phyloP scores from a whole-genome alignment of 1,140 invertebrate genomes.

The Tetramorium parvispinum region DNA sequence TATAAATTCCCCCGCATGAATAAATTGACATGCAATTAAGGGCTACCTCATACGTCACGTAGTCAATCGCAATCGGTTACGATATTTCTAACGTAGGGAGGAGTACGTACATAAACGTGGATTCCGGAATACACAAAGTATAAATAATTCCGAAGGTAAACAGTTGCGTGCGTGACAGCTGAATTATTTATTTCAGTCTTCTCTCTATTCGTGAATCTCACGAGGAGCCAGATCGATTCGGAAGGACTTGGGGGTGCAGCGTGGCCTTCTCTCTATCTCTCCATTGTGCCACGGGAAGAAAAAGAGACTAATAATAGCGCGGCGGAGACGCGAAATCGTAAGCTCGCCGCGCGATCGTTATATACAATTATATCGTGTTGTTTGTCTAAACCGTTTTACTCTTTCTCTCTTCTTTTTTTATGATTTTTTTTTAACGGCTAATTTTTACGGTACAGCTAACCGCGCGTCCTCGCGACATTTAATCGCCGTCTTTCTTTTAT shows the following conservation, averaged over 20 bases:
- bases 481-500: slow-evolving; percentile 29
- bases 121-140: background rate
- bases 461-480: background rate
- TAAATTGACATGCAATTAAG: background rate
- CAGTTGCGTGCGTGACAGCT: background rate
- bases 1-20: background rate
- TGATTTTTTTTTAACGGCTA: background rate
- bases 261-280: background rate
- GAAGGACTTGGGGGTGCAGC: background rate
- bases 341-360: background rate
- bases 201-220: slow-evolving; percentile 31
- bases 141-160: slow-evolving; percentile 22
- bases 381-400: slow-evolving; percentile 19
- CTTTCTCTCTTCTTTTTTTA: background rate
- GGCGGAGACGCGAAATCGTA: background rate
- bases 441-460: slow-evolving; percentile 9
- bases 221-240: slow-evolving; percentile 11
- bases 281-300: background rate
- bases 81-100: slow-evolving; percentile 14
- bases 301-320: slow-evolving; percentile 4
- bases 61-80: slow-evolving; percentile 18
- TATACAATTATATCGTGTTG: background rate
- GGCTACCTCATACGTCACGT: background rate
- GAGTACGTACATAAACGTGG: background rate
- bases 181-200: slow-evolving; percentile 39